These are phyloP conservation scores for Trichogramma evanescens DNA, from an alignment of 2,888 invertebrate genomes.

Conservation along the genomic window DNA sequence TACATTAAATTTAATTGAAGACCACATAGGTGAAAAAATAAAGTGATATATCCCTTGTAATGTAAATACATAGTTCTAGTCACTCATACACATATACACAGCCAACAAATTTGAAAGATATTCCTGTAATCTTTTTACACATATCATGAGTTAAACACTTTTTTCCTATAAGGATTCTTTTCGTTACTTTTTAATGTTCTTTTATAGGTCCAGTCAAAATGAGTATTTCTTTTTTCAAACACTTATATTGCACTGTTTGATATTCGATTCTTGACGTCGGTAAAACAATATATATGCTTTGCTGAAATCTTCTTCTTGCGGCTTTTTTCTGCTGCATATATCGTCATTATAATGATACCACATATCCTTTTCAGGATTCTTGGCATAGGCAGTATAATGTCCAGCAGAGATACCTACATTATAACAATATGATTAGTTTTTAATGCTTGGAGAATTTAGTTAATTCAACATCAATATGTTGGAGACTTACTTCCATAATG, in stretches of 20 bases:
- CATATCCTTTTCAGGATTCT: slow-evolving; percentile 51
- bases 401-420: slow-evolving; percentile 54
- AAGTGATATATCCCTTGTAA: background rate
- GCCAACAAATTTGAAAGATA: slow-evolving; percentile 23
- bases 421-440: background rate
- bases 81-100: slow-evolving; percentile 20
- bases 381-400: slow-evolving; percentile 58
- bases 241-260: slow-evolving; percentile 45
- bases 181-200: slow-evolving; percentile 8
- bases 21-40: slow-evolving; percentile 7
- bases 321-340: slow-evolving; percentile 50
- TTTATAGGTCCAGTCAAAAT: background rate
- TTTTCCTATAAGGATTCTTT: slow-evolving; percentile 15
- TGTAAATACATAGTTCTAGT: slow-evolving; percentile 13
- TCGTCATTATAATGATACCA: slow-evolving; percentile 62
- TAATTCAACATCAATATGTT: background rate
- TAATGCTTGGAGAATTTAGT: background rate
- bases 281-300: slow-evolving; percentile 61
- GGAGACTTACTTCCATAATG: slow-evolving; percentile 55
- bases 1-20: slow-evolving; percentile 10
- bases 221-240: slow-evolving; percentile 14
- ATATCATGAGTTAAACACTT: slow-evolving; percentile 11
- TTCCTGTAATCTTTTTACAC: slow-evolving; percentile 16
- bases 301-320: slow-evolving; percentile 54
- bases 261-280: slow-evolving; percentile 50